phyloP scores from a whole-genome alignment of 2,888 invertebrate genomes.

The Scaptomyza parva region DNA sequence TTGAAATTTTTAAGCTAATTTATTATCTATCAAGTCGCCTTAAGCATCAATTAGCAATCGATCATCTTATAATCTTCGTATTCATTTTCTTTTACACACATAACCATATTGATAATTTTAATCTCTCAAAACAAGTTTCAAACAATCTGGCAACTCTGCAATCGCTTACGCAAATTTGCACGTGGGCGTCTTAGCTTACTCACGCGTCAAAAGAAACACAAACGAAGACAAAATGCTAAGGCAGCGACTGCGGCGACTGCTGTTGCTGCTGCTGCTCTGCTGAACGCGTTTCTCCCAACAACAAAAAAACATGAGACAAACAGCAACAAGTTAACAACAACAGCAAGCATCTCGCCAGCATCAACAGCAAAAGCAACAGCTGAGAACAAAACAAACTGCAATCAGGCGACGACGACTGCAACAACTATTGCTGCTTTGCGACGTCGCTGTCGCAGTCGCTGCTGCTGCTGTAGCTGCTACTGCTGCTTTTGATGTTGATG shows the following conservation, averaged over 20 bases:
- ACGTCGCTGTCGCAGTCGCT: slow-evolving; percentile 14
- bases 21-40: background rate
- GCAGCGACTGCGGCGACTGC: slow-evolving; percentile 26
- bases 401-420: slow-evolving; percentile 58
- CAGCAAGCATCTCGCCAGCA: slow-evolving; percentile 45
- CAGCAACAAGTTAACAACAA: slow-evolving; percentile 55
- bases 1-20: background rate
- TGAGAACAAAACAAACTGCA: slow-evolving; percentile 78
- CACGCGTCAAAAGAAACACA: slow-evolving; percentile 80
- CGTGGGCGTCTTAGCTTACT: slow-evolving; percentile 81
- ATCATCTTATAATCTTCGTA: slow-evolving; percentile 37
- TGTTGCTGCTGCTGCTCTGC: slow-evolving; percentile 40
- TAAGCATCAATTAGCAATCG: slow-evolving; percentile 24
- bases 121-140: slow-evolving; percentile 17
- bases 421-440: slow-evolving; percentile 42
- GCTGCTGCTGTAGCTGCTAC: slow-evolving; percentile 16
- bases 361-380: slow-evolving; percentile 62
- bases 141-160: slow-evolving; percentile 64
- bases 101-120: slow-evolving; percentile 9
- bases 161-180: slow-evolving; percentile 77
- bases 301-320: slow-evolving; percentile 34
- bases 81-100: slow-evolving; percentile 14
- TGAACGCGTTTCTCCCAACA: slow-evolving; percentile 73
- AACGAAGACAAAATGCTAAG: slow-evolving; percentile 78
- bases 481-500: slow-evolving; percentile 49